Conservation (phyloP, 2,888 invertebrate species). For the Lycaena phlaeas region DNA sequence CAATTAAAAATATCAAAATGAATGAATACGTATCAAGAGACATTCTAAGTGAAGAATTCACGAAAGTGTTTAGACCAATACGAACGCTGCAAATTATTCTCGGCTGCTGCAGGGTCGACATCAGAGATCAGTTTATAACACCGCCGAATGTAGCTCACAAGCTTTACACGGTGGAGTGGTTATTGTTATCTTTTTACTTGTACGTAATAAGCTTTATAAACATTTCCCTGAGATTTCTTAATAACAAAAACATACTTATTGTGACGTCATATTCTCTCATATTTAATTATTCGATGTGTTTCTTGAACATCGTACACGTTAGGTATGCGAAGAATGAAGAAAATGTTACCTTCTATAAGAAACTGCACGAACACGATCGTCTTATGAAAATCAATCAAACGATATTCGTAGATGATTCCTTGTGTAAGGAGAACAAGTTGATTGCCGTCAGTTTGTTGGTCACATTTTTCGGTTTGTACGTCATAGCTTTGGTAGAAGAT, state of each 20-base stretch:
- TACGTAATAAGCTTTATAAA: too few relatives aligned
- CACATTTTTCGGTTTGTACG: background rate
- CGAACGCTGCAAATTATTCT: conserved; percentile 30
- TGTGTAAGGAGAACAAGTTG: background rate
- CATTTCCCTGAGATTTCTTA: too few relatives aligned
- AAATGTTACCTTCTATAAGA: conserved; percentile 24
- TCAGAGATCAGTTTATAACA: conserved; percentile 33
- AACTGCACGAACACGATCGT: background rate
- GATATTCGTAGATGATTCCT: background rate
- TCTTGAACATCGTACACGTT: conserved; percentile 30
- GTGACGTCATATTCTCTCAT: too few relatives aligned
- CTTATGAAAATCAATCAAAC: background rate
- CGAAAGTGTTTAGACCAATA: conserved; percentile 28
- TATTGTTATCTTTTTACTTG: too few relatives aligned
- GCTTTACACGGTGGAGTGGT: conserved; percentile 27
- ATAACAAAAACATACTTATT: too few relatives aligned
- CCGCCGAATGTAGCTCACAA: conserved; percentile 36
- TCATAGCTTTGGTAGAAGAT: background rate
- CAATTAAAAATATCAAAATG: too few relatives aligned
- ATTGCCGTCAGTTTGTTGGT: background rate
- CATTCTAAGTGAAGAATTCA: conserved; percentile 35
- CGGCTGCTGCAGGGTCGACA: conserved; percentile 36
- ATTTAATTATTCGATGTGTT: conserved; percentile 23
- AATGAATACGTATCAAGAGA: conserved; percentile 38
- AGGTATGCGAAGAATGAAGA: conserved; percentile 34